Evolutionary conservation across 2,888 invertebrate genomes (phyloP).

Genomic region (Rosalia funebris): DNA sequence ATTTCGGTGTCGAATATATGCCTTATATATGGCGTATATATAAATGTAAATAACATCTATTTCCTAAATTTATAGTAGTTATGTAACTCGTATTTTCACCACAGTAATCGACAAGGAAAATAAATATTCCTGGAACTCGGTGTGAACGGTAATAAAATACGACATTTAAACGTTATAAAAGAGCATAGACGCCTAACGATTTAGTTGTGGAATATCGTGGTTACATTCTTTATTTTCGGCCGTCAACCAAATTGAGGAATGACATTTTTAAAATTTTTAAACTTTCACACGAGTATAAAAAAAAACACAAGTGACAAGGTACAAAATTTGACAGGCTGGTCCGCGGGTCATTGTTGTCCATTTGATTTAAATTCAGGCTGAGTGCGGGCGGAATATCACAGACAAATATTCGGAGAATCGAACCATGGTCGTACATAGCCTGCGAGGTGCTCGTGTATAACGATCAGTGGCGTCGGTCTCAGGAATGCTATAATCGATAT

Average conservation of each 20-base stretch:
- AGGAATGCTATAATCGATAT: too few relatives aligned
- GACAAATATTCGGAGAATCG: conserved; percentile 45
- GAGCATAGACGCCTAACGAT: conserved; percentile 21
- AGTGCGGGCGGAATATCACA: conserved; percentile 54
- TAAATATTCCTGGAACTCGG: conserved; percentile 12
- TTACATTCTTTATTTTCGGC: conserved; percentile 35
- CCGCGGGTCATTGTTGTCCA: conserved; percentile 45
- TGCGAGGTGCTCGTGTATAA: too few relatives aligned
- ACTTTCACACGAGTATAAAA: conserved; percentile 49
- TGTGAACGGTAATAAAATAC: conserved; percentile 29
- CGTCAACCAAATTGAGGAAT: conserved; percentile 41
- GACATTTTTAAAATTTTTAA: conserved; percentile 43
- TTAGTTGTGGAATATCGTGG: conserved; percentile 23
- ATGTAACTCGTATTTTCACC: conserved; percentile 12
- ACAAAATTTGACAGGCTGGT: conserved; percentile 43
- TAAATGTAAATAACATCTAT: neutral
- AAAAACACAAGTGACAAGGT: conserved; percentile 37
- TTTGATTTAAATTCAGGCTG: conserved; percentile 56
- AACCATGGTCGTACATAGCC: conserved; percentile 38
- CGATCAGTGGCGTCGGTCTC: conserved; percentile 37
- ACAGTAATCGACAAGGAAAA: conserved; percentile 8
- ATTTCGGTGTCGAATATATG: neutral
- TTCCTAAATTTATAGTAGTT: conserved; percentile 13
- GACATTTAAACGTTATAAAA: conserved; percentile 24
- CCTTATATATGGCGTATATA: neutral